These are phyloP conservation scores for Galerucella nymphaeae DNA, from an alignment of 2,888 invertebrate species.

Conservation along the genomic window DNA sequence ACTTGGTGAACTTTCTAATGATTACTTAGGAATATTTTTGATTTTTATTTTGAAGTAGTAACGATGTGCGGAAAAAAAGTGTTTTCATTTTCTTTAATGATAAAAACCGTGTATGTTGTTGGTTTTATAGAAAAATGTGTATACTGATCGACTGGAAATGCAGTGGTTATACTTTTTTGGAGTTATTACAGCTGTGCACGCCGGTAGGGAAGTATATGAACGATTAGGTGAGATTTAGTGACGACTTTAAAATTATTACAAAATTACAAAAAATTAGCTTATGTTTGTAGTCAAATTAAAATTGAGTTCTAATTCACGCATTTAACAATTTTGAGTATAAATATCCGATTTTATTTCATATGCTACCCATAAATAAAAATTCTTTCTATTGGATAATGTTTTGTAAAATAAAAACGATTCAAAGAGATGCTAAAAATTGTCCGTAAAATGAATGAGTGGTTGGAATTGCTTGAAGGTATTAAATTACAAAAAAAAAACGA, in stretches of 20 bases:
- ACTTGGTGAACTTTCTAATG: constrained; percentile 14
- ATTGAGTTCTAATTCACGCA: neutral
- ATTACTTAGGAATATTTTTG: constrained; percentile 17
- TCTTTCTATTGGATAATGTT: too few species aligned
- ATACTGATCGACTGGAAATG: constrained; percentile 36
- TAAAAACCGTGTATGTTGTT: constrained; percentile 16
- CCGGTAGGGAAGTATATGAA: constrained; percentile 38
- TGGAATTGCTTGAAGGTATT: too few species aligned
- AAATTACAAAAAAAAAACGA: too few species aligned
- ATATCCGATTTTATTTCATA: too few species aligned
- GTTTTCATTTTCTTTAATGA: neutral
- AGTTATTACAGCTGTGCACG: constrained; percentile 34
- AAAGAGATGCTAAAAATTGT: too few species aligned
- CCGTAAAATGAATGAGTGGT: too few species aligned
- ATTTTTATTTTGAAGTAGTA: constrained; percentile 4
- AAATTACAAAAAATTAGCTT: neutral
- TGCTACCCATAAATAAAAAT: too few species aligned
- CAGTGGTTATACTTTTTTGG: constrained; percentile 38
- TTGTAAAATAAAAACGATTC: too few species aligned
- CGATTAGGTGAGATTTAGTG: constrained; percentile 32
- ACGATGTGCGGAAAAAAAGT: constrained; percentile 19
- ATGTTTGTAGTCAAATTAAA: neutral
- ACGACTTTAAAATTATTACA: neutral
- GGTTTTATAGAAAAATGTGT: constrained; percentile 35
- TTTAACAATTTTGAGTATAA: neutral